Evolutionary conservation across 2,888 invertebrate genomes (phyloP).

Genomic region (Euproctis similis): DNA sequence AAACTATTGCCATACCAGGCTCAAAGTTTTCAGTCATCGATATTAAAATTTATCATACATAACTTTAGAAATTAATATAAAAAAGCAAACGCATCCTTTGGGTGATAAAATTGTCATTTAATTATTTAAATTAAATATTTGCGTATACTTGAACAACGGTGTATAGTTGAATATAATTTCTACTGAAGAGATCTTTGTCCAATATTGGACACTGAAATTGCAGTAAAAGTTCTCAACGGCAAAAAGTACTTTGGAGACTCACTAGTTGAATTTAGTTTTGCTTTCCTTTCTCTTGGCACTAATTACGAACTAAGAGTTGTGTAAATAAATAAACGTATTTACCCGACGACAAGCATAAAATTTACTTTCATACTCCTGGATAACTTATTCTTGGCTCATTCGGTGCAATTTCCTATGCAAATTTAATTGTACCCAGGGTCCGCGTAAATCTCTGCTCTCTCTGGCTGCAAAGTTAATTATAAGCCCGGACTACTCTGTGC

Average conservation of each 20-base stretch:
- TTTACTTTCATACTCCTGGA: slow-evolving; percentile 51
- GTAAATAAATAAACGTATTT: slow-evolving; percentile 21
- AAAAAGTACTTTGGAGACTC: no score
- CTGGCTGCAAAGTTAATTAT: slow-evolving; percentile 71
- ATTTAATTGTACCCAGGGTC: slow-evolving; percentile 72
- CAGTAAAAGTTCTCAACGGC: no score
- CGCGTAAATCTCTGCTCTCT: slow-evolving; percentile 69
- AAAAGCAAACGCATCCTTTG: no score
- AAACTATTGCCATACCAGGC: no score
- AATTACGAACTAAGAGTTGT: slow-evolving; percentile 22
- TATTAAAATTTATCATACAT: no score
- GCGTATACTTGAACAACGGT: no score
- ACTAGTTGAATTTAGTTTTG: background rate
- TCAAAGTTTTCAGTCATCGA: no score
- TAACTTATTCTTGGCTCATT: slow-evolving; percentile 69
- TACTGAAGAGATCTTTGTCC: no score
- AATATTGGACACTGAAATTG: background rate
- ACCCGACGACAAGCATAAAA: slow-evolving; percentile 47
- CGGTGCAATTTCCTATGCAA: slow-evolving; percentile 74
- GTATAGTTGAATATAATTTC: no score
- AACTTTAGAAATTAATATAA: no score
- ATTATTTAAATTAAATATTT: no score
- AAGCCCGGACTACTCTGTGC: slow-evolving; percentile 50
- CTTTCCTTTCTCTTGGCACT: slow-evolving; percentile 6
- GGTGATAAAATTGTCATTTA: no score